Conservation (phyloP, 1,140 invertebrate genomes). For the Drosophila orena region DNA sequence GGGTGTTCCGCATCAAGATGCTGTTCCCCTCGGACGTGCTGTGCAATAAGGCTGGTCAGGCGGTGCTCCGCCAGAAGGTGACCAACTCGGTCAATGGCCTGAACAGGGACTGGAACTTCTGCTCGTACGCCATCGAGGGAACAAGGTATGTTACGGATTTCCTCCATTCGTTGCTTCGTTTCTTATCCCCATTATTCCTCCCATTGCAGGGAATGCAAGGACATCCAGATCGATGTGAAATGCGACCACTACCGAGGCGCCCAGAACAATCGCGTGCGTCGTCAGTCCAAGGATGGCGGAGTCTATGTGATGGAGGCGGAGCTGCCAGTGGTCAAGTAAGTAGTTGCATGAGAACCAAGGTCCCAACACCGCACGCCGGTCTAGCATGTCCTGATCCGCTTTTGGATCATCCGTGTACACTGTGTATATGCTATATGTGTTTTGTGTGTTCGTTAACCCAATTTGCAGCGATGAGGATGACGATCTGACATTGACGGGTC, state of each 20-base stretch:
- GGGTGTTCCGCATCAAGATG: conserved; percentile 96
- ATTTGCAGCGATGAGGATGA: conserved; percentile 79
- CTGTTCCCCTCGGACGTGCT: conserved; percentile 96
- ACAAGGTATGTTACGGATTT: conserved; percentile 48
- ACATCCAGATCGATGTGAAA: conserved; percentile 94
- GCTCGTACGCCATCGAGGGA: conserved; percentile 92
- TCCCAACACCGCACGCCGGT: background rate
- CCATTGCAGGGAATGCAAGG: conserved; percentile 90
- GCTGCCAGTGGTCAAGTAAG: conserved; percentile 93
- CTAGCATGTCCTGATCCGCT: conserved; percentile 35
- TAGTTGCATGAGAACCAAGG: conserved; percentile 19
- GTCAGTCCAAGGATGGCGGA: conserved; percentile 89
- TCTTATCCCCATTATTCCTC: conserved; percentile 54
- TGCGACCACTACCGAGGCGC: conserved; percentile 89
- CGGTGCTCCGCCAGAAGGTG: conserved; percentile 94
- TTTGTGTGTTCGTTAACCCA: conserved; percentile 58
- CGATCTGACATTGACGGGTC: conserved; percentile 75
- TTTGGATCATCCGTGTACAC: conserved; percentile 23
- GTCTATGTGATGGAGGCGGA: conserved; percentile 92
- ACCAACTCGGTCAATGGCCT: conserved; percentile 94
- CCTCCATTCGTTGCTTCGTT: accelerated
- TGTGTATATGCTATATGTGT: conserved; percentile 63
- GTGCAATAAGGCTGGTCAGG: conserved; percentile 97
- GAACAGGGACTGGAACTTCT: conserved; percentile 97
- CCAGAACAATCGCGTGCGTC: conserved; percentile 87